These are phyloP conservation scores for Prunella himalayana DNA, from an alignment of 2,113 vertebrate species.

Conservation along the genomic window DNA sequence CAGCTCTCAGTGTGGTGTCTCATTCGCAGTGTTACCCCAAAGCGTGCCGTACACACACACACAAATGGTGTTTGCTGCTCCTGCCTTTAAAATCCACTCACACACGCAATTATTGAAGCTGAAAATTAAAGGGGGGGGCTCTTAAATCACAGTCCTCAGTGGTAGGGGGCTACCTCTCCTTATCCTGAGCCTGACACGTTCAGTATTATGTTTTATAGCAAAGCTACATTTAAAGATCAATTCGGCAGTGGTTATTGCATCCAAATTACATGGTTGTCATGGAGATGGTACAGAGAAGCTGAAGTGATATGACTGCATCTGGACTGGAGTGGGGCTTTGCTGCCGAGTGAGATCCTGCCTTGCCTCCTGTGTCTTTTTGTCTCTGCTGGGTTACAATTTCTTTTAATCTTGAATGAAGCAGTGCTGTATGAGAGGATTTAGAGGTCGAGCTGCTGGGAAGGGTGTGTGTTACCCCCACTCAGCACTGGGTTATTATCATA, in stretches of 20 bases:
- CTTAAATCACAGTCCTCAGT: neutral
- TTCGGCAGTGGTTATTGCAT: constrained; percentile 83
- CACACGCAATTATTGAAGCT: neutral
- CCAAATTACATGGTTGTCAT: constrained; percentile 97
- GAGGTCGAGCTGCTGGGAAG: neutral
- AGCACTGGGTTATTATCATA: neutral
- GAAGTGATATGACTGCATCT: constrained; percentile 71
- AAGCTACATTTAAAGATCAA: constrained; percentile 79
- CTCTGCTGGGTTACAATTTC: constrained; percentile 25
- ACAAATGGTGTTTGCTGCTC: neutral
- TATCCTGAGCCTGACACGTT: neutral
- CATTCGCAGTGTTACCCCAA: neutral
- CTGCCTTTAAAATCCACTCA: neutral
- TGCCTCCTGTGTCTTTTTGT: constrained; percentile 56
- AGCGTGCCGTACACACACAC: neutral
- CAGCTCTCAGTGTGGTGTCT: neutral
- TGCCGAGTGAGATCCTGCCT: constrained; percentile 1
- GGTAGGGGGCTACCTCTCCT: neutral
- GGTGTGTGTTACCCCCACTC: neutral
- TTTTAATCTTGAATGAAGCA: constrained; percentile 2
- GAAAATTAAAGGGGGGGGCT: neutral
- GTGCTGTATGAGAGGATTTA: neutral
- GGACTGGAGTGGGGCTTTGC: constrained; percentile 55
- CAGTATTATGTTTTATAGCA: constrained; percentile 64
- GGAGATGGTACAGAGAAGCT: constrained; percentile 94